Conservation (phyloP, 2,888 invertebrate genomes). For the Cheilosia soror region DNA sequence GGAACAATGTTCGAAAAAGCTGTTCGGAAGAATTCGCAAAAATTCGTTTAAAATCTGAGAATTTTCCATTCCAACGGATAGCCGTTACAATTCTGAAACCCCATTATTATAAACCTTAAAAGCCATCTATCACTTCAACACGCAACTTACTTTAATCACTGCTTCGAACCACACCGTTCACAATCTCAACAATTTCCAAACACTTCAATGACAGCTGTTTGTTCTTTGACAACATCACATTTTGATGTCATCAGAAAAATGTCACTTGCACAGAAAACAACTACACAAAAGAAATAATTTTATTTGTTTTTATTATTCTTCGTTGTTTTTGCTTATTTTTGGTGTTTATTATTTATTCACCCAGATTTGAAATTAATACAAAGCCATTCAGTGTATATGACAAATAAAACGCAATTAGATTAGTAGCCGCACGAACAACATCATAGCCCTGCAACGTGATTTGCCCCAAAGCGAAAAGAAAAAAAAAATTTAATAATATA, state of each 20-base stretch:
- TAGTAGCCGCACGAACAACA: not conserved
- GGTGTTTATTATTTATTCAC: slow-evolving; percentile 34
- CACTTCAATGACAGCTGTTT: slow-evolving; percentile 45
- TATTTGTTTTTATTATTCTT: slow-evolving; percentile 53
- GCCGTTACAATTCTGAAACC: too few species aligned
- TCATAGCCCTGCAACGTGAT: slow-evolving; percentile 35
- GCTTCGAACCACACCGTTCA: not conserved
- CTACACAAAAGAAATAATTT: slow-evolving; percentile 43
- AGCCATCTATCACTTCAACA: not conserved
- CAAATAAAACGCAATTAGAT: slow-evolving; percentile 39
- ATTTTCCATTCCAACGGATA: too few species aligned
- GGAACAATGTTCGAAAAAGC: too few species aligned
- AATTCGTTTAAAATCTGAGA: too few species aligned
- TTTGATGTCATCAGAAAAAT: slow-evolving; percentile 57
- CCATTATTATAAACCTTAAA: too few species aligned
- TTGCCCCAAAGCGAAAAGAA: not conserved
- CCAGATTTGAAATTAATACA: slow-evolving; percentile 30
- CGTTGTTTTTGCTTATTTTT: slow-evolving; percentile 35
- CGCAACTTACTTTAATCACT: not conserved
- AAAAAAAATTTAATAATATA: not conserved
- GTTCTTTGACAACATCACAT: slow-evolving; percentile 49
- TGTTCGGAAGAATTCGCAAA: too few species aligned
- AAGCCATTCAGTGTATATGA: slow-evolving; percentile 23
- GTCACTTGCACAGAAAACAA: slow-evolving; percentile 46
- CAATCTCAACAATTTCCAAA: slow-evolving; percentile 15